Percentiles rank a stretch among this genome's conserved stretches.
Conservation (phyloP, 2,888 invertebrate species). For the Stegophylla sp. region DNA sequence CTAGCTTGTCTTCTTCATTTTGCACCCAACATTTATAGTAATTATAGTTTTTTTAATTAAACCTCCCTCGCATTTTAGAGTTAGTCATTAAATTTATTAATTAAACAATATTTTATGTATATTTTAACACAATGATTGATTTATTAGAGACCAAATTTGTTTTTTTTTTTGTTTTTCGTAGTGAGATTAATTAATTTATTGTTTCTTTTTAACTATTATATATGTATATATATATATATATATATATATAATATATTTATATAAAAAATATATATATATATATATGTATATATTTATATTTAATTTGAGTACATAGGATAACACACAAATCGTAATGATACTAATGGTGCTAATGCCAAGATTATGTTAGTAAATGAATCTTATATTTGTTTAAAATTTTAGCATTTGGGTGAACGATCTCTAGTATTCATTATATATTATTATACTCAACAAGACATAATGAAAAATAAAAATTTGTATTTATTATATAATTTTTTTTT, state of each 20-base stretch:
- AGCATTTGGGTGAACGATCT: conserved; percentile 46
- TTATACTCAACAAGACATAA: conserved; percentile 36
- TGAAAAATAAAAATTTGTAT: conserved; percentile 1
- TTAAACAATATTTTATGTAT: too few relatives aligned
- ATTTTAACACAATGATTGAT: not conserved
- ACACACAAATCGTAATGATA: conserved; percentile 28
- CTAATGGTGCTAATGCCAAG: conserved; percentile 1
- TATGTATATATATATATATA: too few relatives aligned
- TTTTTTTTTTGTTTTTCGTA: conserved; percentile 16
- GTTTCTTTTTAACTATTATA: conserved; percentile 19
- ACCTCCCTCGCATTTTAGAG: conserved; percentile 25
- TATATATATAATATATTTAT: too few relatives aligned
- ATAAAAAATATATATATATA: too few relatives aligned
- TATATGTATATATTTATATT: too few relatives aligned
- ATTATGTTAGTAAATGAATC: conserved; percentile 24
- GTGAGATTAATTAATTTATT: conserved; percentile 50
- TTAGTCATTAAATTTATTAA: not conserved
- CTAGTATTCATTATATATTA: conserved; percentile 38
- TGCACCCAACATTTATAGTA: not conserved
- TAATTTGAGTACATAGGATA: not conserved
- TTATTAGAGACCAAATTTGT: conserved; percentile 22
- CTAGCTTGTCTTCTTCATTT: not conserved
- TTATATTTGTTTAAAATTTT: conserved; percentile 36
- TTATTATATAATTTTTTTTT: not conserved
- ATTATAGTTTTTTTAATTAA: not conserved